Percentiles rank a stretch among this genome's conserved stretches.
phyloP scores from a whole-genome alignment of 2,113 vertebrate genomes.

The Psophia crepitans region DNA sequence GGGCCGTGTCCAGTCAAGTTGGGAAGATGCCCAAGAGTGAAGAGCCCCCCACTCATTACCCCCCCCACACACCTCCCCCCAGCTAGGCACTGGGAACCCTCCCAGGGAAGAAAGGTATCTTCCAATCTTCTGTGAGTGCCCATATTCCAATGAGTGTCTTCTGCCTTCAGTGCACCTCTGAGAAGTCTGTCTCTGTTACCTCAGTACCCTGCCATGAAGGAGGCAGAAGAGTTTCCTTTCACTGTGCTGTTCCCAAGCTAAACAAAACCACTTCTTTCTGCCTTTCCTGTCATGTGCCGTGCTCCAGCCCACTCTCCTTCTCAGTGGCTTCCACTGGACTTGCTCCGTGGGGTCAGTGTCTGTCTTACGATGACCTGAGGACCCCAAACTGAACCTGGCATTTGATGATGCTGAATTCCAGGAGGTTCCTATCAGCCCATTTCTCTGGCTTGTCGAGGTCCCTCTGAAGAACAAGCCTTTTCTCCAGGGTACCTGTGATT shows the following conservation, averaged over 20 bases:
- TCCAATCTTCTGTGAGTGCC: not conserved
- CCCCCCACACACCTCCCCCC: too few relatives aligned
- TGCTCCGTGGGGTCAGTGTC: not conserved
- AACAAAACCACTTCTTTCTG: not conserved
- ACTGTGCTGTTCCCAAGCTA: not conserved
- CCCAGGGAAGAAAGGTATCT: not conserved
- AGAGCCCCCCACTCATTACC: not conserved
- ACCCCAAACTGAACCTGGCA: not conserved
- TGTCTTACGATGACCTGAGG: not conserved
- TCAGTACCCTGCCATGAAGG: not conserved
- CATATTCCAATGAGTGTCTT: not conserved
- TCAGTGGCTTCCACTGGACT: not conserved
- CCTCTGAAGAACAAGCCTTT: not conserved
- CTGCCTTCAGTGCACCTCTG: not conserved
- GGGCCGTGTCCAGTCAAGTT: too few relatives aligned
- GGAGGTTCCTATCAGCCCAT: not conserved
- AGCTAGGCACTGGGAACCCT: not conserved
- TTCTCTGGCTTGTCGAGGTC: not conserved
- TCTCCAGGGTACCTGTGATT: not conserved
- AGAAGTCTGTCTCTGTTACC: not conserved
- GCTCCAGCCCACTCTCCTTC: not conserved
- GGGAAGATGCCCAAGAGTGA: accelerated
- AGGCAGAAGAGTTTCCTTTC: not conserved
- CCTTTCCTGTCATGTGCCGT: not conserved
- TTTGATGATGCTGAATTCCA: not conserved